Conservation (phyloP, 2,888 invertebrate species). For the Elmis aenea region DNA sequence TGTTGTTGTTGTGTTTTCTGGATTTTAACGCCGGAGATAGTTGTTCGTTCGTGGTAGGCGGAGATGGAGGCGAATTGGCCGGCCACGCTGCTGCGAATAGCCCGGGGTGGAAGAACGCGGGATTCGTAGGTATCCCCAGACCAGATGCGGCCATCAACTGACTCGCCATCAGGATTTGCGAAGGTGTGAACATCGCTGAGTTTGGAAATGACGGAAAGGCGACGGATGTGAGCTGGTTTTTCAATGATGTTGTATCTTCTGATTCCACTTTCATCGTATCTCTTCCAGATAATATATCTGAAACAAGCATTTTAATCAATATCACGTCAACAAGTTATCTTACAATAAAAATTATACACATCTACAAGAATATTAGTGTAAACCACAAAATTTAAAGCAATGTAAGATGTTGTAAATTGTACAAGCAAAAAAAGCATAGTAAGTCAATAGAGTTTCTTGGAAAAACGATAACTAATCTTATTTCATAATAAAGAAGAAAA, state of each 20-base stretch:
- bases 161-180: slow-evolving; percentile 49
- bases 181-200: slow-evolving; percentile 48
- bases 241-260: slow-evolving; percentile 56
- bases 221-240: slow-evolving; percentile 51
- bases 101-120: slow-evolving; percentile 60
- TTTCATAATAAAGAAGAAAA: too few relatives aligned
- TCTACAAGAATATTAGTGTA: too few relatives aligned
- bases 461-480: too few relatives aligned
- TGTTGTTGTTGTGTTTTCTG: slow-evolving; percentile 44
- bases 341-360: too few relatives aligned
- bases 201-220: slow-evolving; percentile 50
- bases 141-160: slow-evolving; percentile 54
- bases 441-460: too few relatives aligned
- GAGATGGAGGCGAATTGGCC: slow-evolving; percentile 50
- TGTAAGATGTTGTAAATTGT: too few relatives aligned
- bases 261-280: slow-evolving; percentile 49
- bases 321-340: neutral
- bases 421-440: too few relatives aligned
- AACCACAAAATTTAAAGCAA: too few relatives aligned
- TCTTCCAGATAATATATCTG: slow-evolving; percentile 37
- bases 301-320: slow-evolving; percentile 26
- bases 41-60: slow-evolving; percentile 50
- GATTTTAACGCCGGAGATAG: slow-evolving; percentile 42
- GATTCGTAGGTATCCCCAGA: slow-evolving; percentile 53
- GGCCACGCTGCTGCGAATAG: slow-evolving; percentile 52